Conservation (phyloP, 2,113 vertebrate genomes). For the Lophura nycthemera region DNA sequence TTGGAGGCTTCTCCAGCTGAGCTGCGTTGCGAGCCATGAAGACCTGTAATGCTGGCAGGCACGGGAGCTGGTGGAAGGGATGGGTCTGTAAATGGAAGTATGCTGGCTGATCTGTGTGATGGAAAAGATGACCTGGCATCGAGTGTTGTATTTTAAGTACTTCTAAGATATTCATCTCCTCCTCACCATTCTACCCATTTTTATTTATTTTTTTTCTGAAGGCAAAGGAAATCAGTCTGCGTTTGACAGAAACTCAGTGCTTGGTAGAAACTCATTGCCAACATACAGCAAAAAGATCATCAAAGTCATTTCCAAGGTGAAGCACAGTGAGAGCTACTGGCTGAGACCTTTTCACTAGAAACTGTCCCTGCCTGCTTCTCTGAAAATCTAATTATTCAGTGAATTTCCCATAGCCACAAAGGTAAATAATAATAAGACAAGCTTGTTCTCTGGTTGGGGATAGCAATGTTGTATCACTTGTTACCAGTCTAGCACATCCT, state of each 20-base stretch:
- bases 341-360: background rate
- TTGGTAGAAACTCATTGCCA: background rate
- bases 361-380: background rate
- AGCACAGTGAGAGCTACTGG: background rate
- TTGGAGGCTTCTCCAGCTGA: background rate
- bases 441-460: background rate
- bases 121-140: background rate
- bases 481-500: background rate
- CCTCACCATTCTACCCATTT: background rate
- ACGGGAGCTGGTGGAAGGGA: background rate
- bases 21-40: background rate
- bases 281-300: background rate
- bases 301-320: background rate
- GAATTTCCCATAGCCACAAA: constrained; percentile 1
- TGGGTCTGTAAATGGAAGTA: background rate
- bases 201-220: background rate
- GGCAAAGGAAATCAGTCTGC: background rate
- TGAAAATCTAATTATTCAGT: constrained; percentile 2
- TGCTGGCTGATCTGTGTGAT: background rate
- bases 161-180: background rate
- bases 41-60: background rate
- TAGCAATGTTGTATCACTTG: background rate
- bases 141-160: background rate
- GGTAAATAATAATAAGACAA: background rate
- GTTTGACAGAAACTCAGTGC: background rate